Base-by-base conservation (phyloP, 1,140 invertebrate species). In the Augochlora pura region DNA sequence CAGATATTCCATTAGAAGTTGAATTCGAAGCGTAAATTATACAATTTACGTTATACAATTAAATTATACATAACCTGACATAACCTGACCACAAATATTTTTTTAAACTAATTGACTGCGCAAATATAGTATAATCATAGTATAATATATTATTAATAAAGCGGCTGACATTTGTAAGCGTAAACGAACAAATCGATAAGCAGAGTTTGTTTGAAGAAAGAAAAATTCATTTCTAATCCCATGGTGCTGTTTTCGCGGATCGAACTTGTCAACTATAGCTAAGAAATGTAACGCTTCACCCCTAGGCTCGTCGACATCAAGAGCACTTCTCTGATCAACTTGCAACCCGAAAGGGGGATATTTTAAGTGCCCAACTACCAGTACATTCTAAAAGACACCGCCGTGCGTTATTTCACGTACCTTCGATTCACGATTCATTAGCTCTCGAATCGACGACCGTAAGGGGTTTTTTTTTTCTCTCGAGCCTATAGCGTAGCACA, bases 341-440 rank as follows among this genome's bases (percentile, higher is more conserved):
- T 57, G 76, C 32, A 72, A 46, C 69, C 25, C 16, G 23, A 54
- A 78, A 64, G 49, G 76, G 76, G 68, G 42, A 78, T 60, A 72
- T 27, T 54, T 23, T 38, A 32, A 78, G 76, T 78, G 46, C 46
- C 49, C 60, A 39, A 52, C 59, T 38, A 71, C 42, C 42, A 18
- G 1, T 23, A 72, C 23, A 18, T 72, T 54, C 49, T 64, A 65
- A 72, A 72, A 70, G 46, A 71, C 60, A 64, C 60, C 68, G 76
- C 60, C 27, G 14, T 38, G 59, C 39, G 49, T 66, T 79, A 60
- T 16, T 67, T 49, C 63, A 21, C 52, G 38, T 60, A 64, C 52
- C 4, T 49, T 74, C 21, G 39, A 9, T 42, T 52, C 54, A 10
- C 81, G 84, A 82, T 54, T 81, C 82, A 77, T 85, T 81, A 77